Base-by-base conservation (phyloP, 2,888 invertebrate species). In the Antheraea assamensis region DNA sequence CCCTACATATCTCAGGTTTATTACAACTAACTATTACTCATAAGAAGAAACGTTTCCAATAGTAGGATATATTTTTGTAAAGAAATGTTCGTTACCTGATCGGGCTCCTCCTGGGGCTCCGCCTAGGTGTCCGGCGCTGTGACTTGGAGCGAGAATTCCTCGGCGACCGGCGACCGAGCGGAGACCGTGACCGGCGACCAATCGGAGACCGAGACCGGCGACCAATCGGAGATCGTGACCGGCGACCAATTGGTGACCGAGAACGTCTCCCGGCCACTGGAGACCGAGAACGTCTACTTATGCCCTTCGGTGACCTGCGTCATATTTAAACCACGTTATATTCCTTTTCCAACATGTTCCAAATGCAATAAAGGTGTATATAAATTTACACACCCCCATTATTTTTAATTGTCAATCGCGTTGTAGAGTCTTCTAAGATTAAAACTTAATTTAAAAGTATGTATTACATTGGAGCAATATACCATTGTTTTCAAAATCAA, bases 41-140 rank as follows among this genome's bases (percentile, higher is more conserved):
- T 35, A 35, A 35, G 35, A 35, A 35, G 5, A 35, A 35, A 35
- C 5, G 5, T 35, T 0, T 35, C 35, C 35, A 35, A 35, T 35
- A 35, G 5, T 35, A 7, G n/a, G 5, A 35, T 3, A 35, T 4
- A 10, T 35, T 5, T 35, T 35, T 2, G 35, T 35, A 30, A 21
- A 47, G 21, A 13, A 49, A 49, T n/a, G 15, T 73, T 55, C 90
- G 4, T 30, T 64, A 64, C 91, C 92, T 86, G 30, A 90, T 75
- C 55, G 91, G 91, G 64, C 84, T 86, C 47, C 88, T 78, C 35
- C 90, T 78, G 1, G 90, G 90, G 75, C 86, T 88, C 3, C 91
- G 82, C 3, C 88, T 71, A 0, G 86, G 88, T 73, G 83, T 85
- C 27, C 91, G 84, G 0, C 90, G 79, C 0, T 78, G 76, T 1